Percentiles rank a stretch among this genome's conserved stretches.
Evolutionary conservation across 2,113 vertebrate species (phyloP).

Genomic region (Conger conger): DNA sequence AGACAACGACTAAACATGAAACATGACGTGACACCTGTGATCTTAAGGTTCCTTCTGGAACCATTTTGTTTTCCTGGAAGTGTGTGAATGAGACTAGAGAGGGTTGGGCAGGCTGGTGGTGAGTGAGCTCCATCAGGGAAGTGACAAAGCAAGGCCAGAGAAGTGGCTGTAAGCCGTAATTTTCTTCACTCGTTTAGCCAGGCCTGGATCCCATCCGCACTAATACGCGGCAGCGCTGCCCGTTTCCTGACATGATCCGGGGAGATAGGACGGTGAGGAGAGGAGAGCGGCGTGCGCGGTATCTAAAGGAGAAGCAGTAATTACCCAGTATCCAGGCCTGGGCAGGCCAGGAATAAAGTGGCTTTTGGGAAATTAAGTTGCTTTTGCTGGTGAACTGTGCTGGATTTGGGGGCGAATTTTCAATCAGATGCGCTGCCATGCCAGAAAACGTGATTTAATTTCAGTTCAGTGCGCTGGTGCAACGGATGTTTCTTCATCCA

Average conservation of each 20-base stretch:
- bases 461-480: not conserved
- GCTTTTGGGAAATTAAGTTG: not conserved
- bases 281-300: not conserved
- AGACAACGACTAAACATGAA: too few relatives aligned
- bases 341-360: not conserved
- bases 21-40: too few relatives aligned
- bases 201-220: conserved; percentile 43
- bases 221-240: conserved; percentile 53
- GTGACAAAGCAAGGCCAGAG: not conserved
- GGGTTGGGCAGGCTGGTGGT: too few relatives aligned
- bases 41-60: too few relatives aligned
- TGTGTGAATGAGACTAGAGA: too few relatives aligned
- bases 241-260: conserved; percentile 39
- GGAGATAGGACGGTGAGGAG: conserved; percentile 14
- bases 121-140: not conserved
- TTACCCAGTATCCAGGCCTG: not conserved
- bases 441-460: too few relatives aligned
- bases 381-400: not conserved
- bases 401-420: not conserved
- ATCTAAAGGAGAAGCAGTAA: not conserved
- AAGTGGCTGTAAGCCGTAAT: not conserved
- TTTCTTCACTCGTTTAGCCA: conserved; percentile 20
- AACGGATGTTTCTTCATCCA: not conserved
- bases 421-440: too few relatives aligned
- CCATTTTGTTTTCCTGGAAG: too few relatives aligned